Evolutionary conservation across 1,140 invertebrate species (phyloP), one percentile per base, ranked within the genome.

Genomic region (Trachymyrmex septentrionalis): DNA sequence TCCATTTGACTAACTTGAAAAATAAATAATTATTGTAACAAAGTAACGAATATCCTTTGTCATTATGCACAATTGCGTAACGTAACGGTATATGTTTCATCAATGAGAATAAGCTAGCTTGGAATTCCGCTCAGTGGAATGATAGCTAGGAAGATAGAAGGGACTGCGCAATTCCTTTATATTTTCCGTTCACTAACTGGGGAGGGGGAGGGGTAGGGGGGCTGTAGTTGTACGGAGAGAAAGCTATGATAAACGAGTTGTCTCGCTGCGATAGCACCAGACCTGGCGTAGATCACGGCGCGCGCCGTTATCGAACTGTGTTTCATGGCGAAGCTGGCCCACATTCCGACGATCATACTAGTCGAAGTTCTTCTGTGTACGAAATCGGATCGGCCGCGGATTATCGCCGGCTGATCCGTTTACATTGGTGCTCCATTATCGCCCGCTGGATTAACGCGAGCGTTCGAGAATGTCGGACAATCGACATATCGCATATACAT

Each of bases 401-500:
- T 91, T 90, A 90, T 91, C 88, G 86, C 81, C 77, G 77, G 69
- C 48, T 85, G 88, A 91, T 90, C 89, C 88, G 89, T 90, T 90
- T 90, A 90, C 89, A 90, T 82, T 75, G 88, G 66, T 59, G 89
- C 82, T 91, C 88, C 88, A 91, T 91, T 91, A 91, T 91, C 89
- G 86, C 59, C 80, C 27, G 50, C 59, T 44, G 50, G 86, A 90
- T 87, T 87, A 69, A 57, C 48, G 50, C 24, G 63, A 76, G 24
- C 44, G 19, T 73, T 27, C 82, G 69, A 71, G 48, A 72, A 57
- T 81, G 64, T 81, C 53, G 34, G 55, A 84, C 80, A 50, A 84
- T 50, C 67, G 67, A 50, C 34, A 44, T 59, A 72, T 73, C 24
- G 7, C 24, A n/a, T 44, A 50, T 50, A n/a, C 30, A 50, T 50